Percentiles rank a stretch among this genome's conserved stretches.
Conservation (phyloP, 2,888 invertebrate genomes). For the Nomada fabriciana region DNA sequence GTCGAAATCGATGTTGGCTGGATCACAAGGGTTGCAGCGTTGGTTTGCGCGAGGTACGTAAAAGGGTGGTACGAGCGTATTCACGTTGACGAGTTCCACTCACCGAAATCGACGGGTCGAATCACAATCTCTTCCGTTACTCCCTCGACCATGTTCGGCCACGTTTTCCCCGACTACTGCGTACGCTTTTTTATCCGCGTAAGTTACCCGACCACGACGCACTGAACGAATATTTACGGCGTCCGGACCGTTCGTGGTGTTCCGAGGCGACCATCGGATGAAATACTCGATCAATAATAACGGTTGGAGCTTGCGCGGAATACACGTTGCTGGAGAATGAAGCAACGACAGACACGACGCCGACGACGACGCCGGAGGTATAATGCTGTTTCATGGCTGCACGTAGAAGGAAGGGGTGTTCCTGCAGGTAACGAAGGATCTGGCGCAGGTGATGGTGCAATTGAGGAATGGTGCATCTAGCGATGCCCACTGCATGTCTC, state of each 20-base stretch:
- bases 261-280: slow-evolving; percentile 70
- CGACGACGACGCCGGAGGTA: slow-evolving; percentile 21
- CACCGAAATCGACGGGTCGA: slow-evolving; percentile 81
- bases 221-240: slow-evolving; percentile 76
- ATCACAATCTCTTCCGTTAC: slow-evolving; percentile 81
- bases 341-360: slow-evolving; percentile 40
- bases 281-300: slow-evolving; percentile 79
- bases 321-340: slow-evolving; percentile 38
- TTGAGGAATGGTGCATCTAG: slow-evolving; percentile 15
- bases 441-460: slow-evolving; percentile 31
- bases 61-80: not conserved
- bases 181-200: slow-evolving; percentile 52
- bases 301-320: slow-evolving; percentile 77
- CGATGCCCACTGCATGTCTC: not conserved
- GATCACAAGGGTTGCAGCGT: not conserved
- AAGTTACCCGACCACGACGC: slow-evolving; percentile 59
- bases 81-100: slow-evolving; percentile 63
- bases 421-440: slow-evolving; percentile 31
- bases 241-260: slow-evolving; percentile 72
- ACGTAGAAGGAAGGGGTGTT: not conserved
- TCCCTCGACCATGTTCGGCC: slow-evolving; percentile 80
- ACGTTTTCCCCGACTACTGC: slow-evolving; percentile 44
- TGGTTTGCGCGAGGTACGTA: not conserved
- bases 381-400: slow-evolving; percentile 16
- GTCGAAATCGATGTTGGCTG: slow-evolving; percentile 21